Percentiles rank a stretch among this genome's conserved stretches.
Conservation (phyloP, 2,797 vertebrate species). For the Onychomys torridus region DNA sequence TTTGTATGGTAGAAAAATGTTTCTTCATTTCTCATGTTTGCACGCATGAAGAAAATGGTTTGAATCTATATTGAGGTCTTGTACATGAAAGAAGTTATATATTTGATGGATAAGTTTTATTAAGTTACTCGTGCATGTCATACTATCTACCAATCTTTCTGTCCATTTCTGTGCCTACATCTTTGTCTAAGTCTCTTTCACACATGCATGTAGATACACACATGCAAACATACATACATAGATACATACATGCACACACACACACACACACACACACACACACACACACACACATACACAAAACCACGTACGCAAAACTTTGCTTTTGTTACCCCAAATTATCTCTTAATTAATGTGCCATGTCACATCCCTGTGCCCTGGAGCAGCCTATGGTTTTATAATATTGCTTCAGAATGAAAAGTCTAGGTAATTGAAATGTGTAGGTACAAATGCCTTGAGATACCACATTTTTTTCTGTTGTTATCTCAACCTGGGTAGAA, state of each 20-base stretch:
- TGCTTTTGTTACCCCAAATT: background rate
- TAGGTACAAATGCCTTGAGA: background rate
- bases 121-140: background rate
- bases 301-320: background rate
- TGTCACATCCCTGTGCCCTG: background rate
- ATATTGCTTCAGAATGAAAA: background rate
- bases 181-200: background rate
- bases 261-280: background rate
- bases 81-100: background rate
- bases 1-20: background rate
- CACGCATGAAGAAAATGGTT: background rate
- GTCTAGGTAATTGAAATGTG: background rate
- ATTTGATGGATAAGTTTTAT: background rate
- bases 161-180: background rate
- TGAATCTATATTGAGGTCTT: background rate
- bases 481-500: background rate
- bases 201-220: background rate
- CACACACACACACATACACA: background rate
- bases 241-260: background rate
- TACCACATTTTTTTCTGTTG: background rate
- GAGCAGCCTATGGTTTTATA: background rate
- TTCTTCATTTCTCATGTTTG: background rate
- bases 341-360: background rate
- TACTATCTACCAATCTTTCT: background rate
- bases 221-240: background rate